Evolutionary conservation across 2,113 vertebrate species (phyloP).

Genomic region (Ibidorhyncha struthersii): DNA sequence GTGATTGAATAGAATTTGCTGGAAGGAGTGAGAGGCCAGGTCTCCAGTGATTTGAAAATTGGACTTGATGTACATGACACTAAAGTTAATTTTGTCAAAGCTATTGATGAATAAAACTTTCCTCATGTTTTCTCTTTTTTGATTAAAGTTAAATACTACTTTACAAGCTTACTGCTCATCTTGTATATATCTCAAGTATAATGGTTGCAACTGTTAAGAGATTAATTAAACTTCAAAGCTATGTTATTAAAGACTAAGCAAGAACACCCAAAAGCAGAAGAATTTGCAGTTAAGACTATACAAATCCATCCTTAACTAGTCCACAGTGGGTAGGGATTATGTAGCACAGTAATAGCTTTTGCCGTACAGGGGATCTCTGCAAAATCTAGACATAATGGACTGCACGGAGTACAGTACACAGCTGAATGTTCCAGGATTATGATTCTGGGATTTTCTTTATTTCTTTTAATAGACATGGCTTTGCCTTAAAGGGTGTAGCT

Average conservation of each 20-base stretch:
- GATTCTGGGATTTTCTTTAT: conserved; percentile 31
- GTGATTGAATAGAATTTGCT: conserved; percentile 42
- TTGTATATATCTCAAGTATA: not conserved
- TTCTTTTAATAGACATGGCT: conserved; percentile 57
- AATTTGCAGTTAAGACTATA: conserved; percentile 23
- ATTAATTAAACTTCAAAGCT: conserved; percentile 54
- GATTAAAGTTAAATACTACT: conserved; percentile 19
- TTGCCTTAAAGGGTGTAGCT: conserved; percentile 55
- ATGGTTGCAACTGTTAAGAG: not conserved
- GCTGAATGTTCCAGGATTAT: not conserved
- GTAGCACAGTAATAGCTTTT: not conserved
- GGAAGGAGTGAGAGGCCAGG: conserved; percentile 3
- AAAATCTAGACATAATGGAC: not conserved
- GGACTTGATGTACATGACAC: conserved; percentile 10
- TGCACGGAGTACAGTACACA: not conserved
- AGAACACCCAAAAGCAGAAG: conserved; percentile 22
- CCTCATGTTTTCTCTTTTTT: not conserved
- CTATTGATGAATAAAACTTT: conserved; percentile 47
- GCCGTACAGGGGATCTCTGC: not conserved
- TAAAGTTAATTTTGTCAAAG: conserved; percentile 46
- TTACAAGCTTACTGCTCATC: not conserved
- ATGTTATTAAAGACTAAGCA: not conserved
- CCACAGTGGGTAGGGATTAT: conserved; percentile 10
- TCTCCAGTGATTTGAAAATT: conserved; percentile 48
- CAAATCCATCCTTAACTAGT: conserved; percentile 32